Evolutionary conservation across 2,797 vertebrate genomes (phyloP).

Genomic region (Acanthurus leucopareius): DNA sequence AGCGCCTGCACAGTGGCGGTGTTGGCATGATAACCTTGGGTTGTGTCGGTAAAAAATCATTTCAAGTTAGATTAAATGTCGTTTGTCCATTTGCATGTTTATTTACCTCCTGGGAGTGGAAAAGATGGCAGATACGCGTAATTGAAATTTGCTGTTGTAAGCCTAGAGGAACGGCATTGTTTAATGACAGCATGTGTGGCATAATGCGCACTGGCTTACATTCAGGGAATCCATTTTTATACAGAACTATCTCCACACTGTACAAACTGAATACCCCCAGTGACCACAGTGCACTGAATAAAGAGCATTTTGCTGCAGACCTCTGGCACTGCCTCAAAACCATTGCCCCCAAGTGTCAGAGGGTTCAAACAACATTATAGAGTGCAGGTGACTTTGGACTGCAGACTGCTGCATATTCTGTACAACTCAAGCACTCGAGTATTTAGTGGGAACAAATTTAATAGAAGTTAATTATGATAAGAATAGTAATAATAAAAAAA

Average conservation of each 20-base stretch:
- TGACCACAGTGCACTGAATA: slow-evolving; percentile 38
- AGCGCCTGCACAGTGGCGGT: slow-evolving; percentile 3
- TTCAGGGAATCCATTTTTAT: slow-evolving; percentile 66
- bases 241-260: slow-evolving; percentile 41
- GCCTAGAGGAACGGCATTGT: slow-evolving; percentile 58
- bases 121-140: slow-evolving; percentile 51
- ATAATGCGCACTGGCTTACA: slow-evolving; percentile 59
- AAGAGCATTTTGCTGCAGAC: slow-evolving; percentile 53
- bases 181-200: slow-evolving; percentile 72
- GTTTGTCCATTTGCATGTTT: slow-evolving; percentile 63
- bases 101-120: slow-evolving; percentile 44
- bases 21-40: slow-evolving; percentile 41
- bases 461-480: background rate
- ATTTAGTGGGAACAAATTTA: background rate
- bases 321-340: slow-evolving; percentile 51
- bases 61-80: slow-evolving; percentile 60
- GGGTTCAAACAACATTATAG: slow-evolving; percentile 18
- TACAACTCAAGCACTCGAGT: background rate
- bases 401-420: background rate
- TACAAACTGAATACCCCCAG: slow-evolving; percentile 42
- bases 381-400: slow-evolving; percentile 6
- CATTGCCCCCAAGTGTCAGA: slow-evolving; percentile 22
- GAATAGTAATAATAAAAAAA: background rate
- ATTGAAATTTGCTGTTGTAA: slow-evolving; percentile 69
- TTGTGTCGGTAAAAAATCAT: slow-evolving; percentile 31